Percentiles rank a stretch among this genome's conserved stretches.
Conservation (phyloP, 2,113 vertebrate species). For the Cygnus atratus region DNA sequence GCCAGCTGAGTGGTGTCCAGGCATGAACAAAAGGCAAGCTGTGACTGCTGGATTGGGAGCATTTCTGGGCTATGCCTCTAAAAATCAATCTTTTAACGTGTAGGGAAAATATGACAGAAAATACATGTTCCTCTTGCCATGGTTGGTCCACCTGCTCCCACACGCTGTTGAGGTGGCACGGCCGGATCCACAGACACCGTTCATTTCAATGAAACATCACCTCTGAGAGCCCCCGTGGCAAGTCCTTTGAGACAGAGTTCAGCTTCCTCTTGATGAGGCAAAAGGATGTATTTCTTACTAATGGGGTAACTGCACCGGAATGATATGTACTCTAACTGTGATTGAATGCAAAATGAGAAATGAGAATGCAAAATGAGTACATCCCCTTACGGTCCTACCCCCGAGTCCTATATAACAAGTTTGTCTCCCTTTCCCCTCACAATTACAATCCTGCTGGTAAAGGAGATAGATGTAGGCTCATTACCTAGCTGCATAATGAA, state of each 20-base stretch:
- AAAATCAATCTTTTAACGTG: not conserved
- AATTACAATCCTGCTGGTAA: not conserved
- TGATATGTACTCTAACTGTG: not conserved
- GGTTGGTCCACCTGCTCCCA: accelerated
- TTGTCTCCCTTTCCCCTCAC: not conserved
- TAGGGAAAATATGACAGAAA: not conserved
- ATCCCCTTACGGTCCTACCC: not conserved
- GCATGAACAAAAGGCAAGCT: not conserved
- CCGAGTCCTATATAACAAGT: not conserved
- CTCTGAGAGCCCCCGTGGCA: not conserved
- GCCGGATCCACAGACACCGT: not conserved
- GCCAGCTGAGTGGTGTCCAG: not conserved
- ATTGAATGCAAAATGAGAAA: not conserved
- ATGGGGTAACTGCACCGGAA: not conserved
- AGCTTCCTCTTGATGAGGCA: not conserved
- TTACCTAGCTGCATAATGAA: conserved; percentile 37
- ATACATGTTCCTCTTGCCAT: not conserved
- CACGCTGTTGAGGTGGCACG: not conserved
- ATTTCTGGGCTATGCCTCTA: not conserved
- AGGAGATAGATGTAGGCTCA: not conserved
- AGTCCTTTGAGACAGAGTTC: not conserved
- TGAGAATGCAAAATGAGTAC: not conserved
- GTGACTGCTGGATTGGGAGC: not conserved
- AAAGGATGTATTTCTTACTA: not conserved
- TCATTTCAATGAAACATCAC: not conserved